Percentiles rank a stretch among this genome's conserved stretches.
phyloP scores from a whole-genome alignment of 2,113 vertebrate species.

The Trichechus manatus region DNA sequence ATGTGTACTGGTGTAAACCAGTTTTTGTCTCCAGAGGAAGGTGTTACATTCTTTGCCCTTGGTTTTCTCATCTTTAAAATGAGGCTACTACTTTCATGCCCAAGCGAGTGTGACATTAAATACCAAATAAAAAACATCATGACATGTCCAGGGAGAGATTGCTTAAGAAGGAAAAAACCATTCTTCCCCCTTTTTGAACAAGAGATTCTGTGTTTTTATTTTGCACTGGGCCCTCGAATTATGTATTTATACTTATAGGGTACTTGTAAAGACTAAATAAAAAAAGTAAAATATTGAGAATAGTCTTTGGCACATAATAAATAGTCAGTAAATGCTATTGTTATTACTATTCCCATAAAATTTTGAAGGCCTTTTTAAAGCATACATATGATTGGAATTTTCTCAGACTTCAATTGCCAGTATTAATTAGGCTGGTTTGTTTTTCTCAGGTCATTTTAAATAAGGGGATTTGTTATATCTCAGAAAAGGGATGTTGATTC shows the following conservation, averaged over 20 bases:
- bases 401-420: background rate
- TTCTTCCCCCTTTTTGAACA: background rate
- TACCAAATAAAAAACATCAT: background rate
- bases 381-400: background rate
- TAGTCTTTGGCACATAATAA: background rate
- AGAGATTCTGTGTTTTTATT: background rate
- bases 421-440: slow-evolving; percentile 29
- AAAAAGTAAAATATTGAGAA: slow-evolving; percentile 2
- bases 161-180: background rate
- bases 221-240: background rate
- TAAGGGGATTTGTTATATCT: slow-evolving; percentile 37
- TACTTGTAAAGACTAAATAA: background rate
- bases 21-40: too few species aligned
- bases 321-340: background rate
- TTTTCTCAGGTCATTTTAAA: slow-evolving; percentile 51
- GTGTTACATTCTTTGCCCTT: background rate
- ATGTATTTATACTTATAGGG: background rate
- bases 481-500: slow-evolving; percentile 29
- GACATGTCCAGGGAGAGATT: background rate
- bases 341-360: background rate
- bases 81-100: background rate
- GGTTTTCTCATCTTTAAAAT: background rate
- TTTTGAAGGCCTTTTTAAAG: background rate
- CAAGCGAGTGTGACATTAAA: background rate
- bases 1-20: accelerated